phyloP scores from a whole-genome alignment of 2,888 invertebrate species.

The Leucophora obtusa region DNA sequence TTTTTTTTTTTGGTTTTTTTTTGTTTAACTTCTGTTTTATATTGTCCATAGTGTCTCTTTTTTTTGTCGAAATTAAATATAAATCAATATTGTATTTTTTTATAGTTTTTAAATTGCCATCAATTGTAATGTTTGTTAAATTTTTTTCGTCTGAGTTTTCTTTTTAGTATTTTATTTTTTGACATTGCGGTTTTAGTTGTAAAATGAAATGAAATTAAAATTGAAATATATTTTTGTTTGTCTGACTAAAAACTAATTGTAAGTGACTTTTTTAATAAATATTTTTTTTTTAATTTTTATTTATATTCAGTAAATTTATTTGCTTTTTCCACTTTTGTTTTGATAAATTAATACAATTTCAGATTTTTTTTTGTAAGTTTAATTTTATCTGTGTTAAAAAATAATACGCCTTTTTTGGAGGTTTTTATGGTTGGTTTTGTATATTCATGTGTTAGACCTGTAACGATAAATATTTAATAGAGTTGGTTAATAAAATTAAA shows the following conservation, averaged over 20 bases:
- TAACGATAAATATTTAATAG: conserved; percentile 13
- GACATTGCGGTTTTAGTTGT: conserved; percentile 1
- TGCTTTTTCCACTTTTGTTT: conserved; percentile 51
- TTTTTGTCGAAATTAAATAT: conserved; percentile 6
- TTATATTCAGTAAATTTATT: conserved; percentile 41
- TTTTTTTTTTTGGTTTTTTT: conserved; percentile 42
- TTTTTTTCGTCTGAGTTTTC: not conserved
- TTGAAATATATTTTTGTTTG: conserved; percentile 17
- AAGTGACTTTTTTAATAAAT: conserved; percentile 40
- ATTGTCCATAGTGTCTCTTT: conserved; percentile 57
- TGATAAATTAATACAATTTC: conserved; percentile 60
- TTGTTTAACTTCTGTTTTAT: conserved; percentile 41
- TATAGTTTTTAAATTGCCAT: conserved; percentile 30
- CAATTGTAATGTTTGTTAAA: not conserved
- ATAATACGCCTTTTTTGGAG: conserved; percentile 66
- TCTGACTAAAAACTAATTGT: conserved; percentile 34
- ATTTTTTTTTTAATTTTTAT: conserved; percentile 24
- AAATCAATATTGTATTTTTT: conserved; percentile 9
- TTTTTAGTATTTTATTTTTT: conserved; percentile 1
- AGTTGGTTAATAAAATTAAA: not conserved
- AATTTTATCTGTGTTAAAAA: conserved; percentile 65
- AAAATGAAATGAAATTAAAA: conserved; percentile 27
- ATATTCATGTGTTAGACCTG: conserved; percentile 69
- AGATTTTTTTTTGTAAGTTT: conserved; percentile 31
- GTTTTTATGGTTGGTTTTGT: conserved; percentile 56